phyloP scores from a whole-genome alignment of 35 echinoderm and acorn worm genomes.

The Lytechinus pictus region DNA sequence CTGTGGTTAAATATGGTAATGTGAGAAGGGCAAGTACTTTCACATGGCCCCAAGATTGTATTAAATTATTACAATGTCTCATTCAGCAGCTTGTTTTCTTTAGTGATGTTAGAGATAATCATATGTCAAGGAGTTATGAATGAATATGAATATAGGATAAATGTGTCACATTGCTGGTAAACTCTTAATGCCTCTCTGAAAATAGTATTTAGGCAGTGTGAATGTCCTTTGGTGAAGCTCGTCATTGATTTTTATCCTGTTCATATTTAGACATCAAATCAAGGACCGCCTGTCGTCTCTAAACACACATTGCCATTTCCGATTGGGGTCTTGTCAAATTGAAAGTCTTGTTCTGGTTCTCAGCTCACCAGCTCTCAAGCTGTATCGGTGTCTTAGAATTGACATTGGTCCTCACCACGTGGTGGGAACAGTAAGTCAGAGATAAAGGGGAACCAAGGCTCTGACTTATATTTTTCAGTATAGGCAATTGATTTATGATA shows the following conservation, averaged over 20 bases:
- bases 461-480: too few species aligned
- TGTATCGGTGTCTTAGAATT: background rate
- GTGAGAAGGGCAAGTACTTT: background rate
- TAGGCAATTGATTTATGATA: too few species aligned
- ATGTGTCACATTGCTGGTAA: background rate
- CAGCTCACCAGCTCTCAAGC: background rate
- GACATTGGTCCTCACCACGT: background rate
- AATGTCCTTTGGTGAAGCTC: background rate
- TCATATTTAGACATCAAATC: conserved; percentile 20
- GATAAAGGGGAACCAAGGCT: too few species aligned
- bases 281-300: background rate
- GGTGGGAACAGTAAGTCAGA: background rate
- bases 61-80: background rate
- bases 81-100: background rate
- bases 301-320: background rate
- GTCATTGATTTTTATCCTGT: background rate
- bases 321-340: background rate
- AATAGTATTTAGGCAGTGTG: background rate
- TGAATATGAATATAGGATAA: background rate
- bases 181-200: background rate
- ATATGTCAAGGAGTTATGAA: too few species aligned
- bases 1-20: background rate
- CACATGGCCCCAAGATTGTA: background rate
- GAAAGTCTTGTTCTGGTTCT: conserved; percentile 1
- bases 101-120: background rate